Percentiles rank a stretch among this genome's conserved stretches.
Evolutionary conservation across 2,797 vertebrate species (phyloP).

Genomic region (Poeciliopsis infans): DNA sequence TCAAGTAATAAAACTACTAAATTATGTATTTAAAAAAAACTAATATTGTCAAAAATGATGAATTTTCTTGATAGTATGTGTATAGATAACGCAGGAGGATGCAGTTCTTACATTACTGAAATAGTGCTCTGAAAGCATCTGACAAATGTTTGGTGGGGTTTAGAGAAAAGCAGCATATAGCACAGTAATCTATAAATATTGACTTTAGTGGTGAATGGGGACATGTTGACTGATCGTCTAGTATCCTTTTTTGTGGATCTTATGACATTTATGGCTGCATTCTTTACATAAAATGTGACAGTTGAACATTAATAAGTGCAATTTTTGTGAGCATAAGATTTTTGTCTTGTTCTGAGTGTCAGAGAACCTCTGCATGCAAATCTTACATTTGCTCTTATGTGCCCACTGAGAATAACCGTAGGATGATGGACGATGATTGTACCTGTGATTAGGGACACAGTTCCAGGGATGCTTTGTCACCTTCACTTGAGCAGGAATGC

Average conservation of each 20-base stretch:
- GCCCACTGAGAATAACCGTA: slow-evolving; percentile 1
- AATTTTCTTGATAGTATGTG: neutral
- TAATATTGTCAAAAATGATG: neutral
- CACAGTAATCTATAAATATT: neutral
- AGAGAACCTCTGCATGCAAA: slow-evolving; percentile 2
- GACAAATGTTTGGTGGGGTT: neutral
- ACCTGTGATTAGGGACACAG: slow-evolving; percentile 11
- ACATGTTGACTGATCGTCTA: slow-evolving; percentile 1
- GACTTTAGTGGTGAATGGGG: neutral
- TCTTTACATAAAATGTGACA: neutral
- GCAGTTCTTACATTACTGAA: neutral
- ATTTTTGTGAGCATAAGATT: neutral
- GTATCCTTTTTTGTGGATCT: neutral
- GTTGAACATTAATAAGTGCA: neutral
- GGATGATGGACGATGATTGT: slow-evolving; percentile 10
- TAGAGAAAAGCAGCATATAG: neutral
- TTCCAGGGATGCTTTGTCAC: neutral
- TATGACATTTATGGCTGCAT: neutral
- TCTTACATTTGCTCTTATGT: neutral
- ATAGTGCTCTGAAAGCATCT: neutral
- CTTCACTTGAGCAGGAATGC: slow-evolving; percentile 12
- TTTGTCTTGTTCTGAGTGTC: slow-evolving; percentile 1
- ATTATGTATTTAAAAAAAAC: neutral
- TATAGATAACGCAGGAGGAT: neutral
- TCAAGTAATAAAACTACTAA: neutral